These are phyloP conservation scores for Axea sp. DNA, from an alignment of 2,888 invertebrate species.

Conservation along the genomic window DNA sequence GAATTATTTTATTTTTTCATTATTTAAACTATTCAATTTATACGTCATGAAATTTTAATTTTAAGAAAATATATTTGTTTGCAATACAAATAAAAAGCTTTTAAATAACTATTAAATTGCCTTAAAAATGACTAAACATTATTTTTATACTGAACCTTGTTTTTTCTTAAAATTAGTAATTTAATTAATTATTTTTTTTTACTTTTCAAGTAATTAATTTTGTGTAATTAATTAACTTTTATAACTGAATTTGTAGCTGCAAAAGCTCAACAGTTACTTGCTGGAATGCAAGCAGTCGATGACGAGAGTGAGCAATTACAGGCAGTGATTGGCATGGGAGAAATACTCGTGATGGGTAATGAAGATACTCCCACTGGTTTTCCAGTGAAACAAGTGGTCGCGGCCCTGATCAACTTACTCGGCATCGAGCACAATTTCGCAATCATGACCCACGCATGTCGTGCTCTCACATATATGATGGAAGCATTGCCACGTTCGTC, in stretches of 20 bases:
- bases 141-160: too few species aligned
- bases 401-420: conserved; percentile 93
- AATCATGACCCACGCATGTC: conserved; percentile 99
- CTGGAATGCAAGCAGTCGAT: conserved; percentile 94
- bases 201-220: too few species aligned
- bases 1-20: too few species aligned
- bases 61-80: too few species aligned
- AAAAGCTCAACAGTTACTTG: conserved; percentile 95
- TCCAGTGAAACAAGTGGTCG: conserved; percentile 98
- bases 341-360: conserved; percentile 99
- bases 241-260: conserved; percentile 85
- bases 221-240: too few species aligned
- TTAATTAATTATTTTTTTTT: too few species aligned
- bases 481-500: conserved; percentile 98
- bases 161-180: too few species aligned
- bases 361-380: conserved; percentile 99
- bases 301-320: conserved; percentile 98
- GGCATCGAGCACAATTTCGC: conserved; percentile 99
- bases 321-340: conserved; percentile 99
- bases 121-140: too few species aligned
- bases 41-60: too few species aligned
- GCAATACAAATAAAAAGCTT: too few species aligned
- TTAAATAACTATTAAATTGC: too few species aligned
- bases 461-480: conserved; percentile 99
- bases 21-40: too few species aligned